Evolutionary conservation across 2,113 vertebrate species (phyloP).

Genomic region (Petrocephalus microphthalmus): DNA sequence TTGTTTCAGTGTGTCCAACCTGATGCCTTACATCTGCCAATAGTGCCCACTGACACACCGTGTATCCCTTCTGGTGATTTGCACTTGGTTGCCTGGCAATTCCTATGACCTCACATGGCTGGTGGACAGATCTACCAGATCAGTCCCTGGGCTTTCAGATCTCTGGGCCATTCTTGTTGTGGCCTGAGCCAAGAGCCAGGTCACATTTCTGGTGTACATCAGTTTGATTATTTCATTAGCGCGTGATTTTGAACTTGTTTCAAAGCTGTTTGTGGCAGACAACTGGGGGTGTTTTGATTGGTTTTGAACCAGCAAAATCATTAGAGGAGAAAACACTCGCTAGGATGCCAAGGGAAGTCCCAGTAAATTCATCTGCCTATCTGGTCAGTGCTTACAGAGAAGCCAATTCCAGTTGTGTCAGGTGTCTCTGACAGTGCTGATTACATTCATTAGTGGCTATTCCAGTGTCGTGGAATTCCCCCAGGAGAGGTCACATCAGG

Average conservation of each 20-base stretch:
- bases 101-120: not conserved
- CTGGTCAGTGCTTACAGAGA: not conserved
- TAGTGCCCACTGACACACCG: not conserved
- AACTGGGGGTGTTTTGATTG: not conserved
- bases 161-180: not conserved
- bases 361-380: not conserved
- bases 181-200: not conserved
- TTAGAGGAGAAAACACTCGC: not conserved
- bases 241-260: not conserved
- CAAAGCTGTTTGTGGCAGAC: not conserved
- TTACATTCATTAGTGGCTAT: not conserved
- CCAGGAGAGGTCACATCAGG: not conserved
- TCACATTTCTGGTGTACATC: not conserved
- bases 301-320: not conserved
- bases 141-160: not conserved
- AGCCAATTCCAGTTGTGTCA: not conserved
- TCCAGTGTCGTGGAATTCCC: not conserved
- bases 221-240: not conserved
- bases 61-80: not conserved
- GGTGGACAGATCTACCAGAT: not conserved
- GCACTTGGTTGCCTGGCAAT: not conserved
- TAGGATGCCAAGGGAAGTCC: not conserved
- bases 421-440: not conserved
- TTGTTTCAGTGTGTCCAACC: not conserved
- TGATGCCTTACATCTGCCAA: not conserved